Evolutionary conservation across 2,797 vertebrate genomes (phyloP), one percentile per base, ranked within the genome.

Genomic region (Acomys russatus): DNA sequence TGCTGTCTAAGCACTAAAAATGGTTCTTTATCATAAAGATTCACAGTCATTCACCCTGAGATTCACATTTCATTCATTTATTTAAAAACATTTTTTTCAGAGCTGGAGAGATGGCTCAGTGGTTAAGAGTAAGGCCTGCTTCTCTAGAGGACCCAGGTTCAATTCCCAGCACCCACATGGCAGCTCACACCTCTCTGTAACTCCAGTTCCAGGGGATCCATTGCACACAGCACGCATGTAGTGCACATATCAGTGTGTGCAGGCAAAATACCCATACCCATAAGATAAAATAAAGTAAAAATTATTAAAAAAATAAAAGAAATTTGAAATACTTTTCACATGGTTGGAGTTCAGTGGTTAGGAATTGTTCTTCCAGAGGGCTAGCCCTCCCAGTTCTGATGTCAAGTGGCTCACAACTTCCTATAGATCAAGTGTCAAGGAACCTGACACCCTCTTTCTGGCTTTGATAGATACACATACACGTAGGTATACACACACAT

Each of bases 81-180:
- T 94, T 91, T 64, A 63, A 90, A 56, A 71, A 85, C 76, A 91
- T 59, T 59, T 59, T 59, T 59, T 59, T 44, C 73, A 28, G 74
- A 33, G 20, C 74, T 49, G 38, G 49, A 61, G 54, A 59, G 56
- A 61, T 61, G 78, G n/a, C n/a, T 82, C n/a, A 61, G 51, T 56
- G 51, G 77, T 79, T 56, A n/a, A 79, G 30, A 56, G 30, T 22
- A n/a, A 17, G 33, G 9, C 30, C 78, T 80, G 78, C 33, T 80
- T 33, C 9, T 35, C 4, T 33, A 35, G 54, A 80, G 54, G 33
- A 80, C 54, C 73, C 1, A 2, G 38, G 73, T 49, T 76, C 73
- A 49, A 28, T 76, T 14, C 73, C 35, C 73, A 7, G 38, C 23
- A 49, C 38, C 38, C 14, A 49, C 14, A 49, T 76, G 73, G 73